Evolutionary conservation across 64 coral and sea anemone species (phyloP).

Genomic region (Orbicella faveolata): DNA sequence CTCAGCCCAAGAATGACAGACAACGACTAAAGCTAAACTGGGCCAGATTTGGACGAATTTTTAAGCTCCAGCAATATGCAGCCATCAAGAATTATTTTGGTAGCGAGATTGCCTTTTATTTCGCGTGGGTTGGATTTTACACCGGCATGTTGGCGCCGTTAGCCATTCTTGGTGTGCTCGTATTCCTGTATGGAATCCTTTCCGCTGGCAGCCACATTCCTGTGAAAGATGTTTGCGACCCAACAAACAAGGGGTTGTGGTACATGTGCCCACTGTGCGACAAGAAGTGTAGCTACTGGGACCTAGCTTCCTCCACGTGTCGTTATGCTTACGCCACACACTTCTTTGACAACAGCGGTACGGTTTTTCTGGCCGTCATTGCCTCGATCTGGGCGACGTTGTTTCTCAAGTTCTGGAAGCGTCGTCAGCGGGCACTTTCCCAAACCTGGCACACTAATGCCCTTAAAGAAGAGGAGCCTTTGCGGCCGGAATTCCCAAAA

Average conservation of each 20-base stretch:
- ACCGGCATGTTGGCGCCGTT: conserved; percentile 83
- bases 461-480: conserved; percentile 79
- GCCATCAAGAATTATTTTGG: conserved; percentile 94
- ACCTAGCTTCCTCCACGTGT: conserved; percentile 58
- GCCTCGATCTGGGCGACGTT: conserved; percentile 86
- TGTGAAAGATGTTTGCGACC: conserved; percentile 74
- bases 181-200: conserved; percentile 88
- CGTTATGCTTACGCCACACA: conserved; percentile 67
- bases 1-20: conserved; percentile 54
- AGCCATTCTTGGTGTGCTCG: conserved; percentile 77
- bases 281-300: conserved; percentile 86
- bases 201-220: conserved; percentile 55
- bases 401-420: conserved; percentile 91
- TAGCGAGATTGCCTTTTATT: conserved; percentile 84
- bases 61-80: conserved; percentile 85
- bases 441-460: conserved; percentile 77
- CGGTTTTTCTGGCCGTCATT: conserved; percentile 68
- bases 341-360: conserved; percentile 88
- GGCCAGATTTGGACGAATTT: conserved; percentile 65
- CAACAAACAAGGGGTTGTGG: conserved; percentile 3
- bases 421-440: conserved; percentile 67
- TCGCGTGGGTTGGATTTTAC: conserved; percentile 95
- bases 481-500: conserved; percentile 76
- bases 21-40: conserved; percentile 79
- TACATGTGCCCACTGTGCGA: conserved; percentile 95